phyloP scores from a whole-genome alignment of 2,797 vertebrate genomes.

The Mus caroli region DNA sequence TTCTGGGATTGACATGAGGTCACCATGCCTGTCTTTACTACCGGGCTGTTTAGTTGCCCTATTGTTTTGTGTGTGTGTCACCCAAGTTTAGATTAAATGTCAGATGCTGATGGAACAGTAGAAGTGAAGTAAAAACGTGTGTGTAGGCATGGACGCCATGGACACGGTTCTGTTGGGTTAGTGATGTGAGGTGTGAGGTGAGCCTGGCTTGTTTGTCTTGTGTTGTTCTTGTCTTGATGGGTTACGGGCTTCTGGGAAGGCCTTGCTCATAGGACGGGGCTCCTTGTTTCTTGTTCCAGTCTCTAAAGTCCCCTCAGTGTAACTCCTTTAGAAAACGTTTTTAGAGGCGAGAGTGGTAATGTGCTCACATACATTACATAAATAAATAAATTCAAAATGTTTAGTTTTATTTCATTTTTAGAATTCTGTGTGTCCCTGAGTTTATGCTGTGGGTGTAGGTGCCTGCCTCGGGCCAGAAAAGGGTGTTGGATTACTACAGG shows the following conservation, averaged over 20 bases:
- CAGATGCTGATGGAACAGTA: not conserved
- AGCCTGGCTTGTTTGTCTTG: not conserved
- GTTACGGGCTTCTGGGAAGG: not conserved
- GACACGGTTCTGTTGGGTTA: not conserved
- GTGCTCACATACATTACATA: too few species aligned
- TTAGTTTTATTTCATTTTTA: not conserved
- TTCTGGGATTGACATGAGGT: not conserved
- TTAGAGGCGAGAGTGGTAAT: too few species aligned
- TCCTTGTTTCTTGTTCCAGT: not conserved
- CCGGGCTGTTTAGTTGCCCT: not conserved
- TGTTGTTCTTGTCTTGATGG: not conserved
- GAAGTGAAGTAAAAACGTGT: not conserved
- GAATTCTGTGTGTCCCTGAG: not conserved
- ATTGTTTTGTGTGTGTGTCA: not conserved
- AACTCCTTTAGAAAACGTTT: not conserved
- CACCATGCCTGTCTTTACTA: not conserved
- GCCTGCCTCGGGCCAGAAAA: not conserved
- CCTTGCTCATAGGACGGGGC: not conserved
- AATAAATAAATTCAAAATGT: too few species aligned
- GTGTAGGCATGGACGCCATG: not conserved
- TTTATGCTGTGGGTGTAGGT: not conserved
- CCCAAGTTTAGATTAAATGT: not conserved
- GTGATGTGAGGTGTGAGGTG: not conserved
- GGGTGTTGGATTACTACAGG: not conserved
- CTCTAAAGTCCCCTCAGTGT: not conserved